phyloP scores from a whole-genome alignment of 2,113 vertebrate genomes.

The Actinemys pallida region DNA sequence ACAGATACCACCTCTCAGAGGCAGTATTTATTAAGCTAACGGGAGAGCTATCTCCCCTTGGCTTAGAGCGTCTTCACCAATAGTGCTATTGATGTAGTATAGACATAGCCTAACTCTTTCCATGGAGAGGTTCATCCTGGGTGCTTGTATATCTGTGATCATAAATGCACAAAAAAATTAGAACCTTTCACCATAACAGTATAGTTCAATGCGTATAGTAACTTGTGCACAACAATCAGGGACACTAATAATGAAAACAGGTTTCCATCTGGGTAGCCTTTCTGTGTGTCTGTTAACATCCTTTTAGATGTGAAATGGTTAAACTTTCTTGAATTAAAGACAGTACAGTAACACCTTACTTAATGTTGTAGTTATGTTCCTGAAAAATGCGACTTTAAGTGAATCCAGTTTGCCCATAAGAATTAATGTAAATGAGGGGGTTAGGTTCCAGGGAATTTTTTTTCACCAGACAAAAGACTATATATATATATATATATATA shows the following conservation, averaged over 20 bases:
- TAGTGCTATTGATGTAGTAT: neutral
- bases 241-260: constrained; percentile 53
- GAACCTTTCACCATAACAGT: neutral
- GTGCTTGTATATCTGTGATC: neutral
- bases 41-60: neutral
- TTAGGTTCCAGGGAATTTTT: too few species aligned
- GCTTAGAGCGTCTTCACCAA: neutral
- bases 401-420: too few species aligned
- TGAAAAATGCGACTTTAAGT: too few species aligned
- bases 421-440: too few species aligned
- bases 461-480: too few species aligned
- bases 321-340: constrained; percentile 14
- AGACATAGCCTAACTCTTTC: neutral
- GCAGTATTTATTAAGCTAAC: neutral
- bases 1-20: neutral
- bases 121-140: neutral
- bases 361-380: too few species aligned
- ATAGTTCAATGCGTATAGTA: neutral
- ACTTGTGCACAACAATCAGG: neutral
- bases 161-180: neutral
- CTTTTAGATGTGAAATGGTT: neutral
- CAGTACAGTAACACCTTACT: too few species aligned
- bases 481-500: too few species aligned
- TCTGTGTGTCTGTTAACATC: constrained; percentile 21
- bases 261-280: constrained; percentile 32